A percentile compares a stretch with the other conserved stretches of the same genome.
Evolutionary conservation across 2,888 invertebrate genomes (phyloP).

Genomic region (Terebella lapidaria): DNA sequence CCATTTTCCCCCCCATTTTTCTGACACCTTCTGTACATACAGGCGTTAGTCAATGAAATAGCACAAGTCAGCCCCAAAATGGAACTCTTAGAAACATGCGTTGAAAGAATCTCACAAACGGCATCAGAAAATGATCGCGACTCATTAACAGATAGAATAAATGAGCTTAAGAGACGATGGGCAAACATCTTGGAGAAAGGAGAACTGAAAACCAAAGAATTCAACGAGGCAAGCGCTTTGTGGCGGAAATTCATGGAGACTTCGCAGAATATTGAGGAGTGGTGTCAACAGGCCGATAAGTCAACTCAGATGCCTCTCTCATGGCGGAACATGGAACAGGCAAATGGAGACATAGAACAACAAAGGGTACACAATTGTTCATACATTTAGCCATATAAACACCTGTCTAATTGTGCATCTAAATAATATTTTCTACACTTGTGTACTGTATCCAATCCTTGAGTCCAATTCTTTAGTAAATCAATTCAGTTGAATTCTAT

Average conservation of each 20-base stretch:
- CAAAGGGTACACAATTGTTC: neutral
- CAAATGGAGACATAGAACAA: conserved; percentile 19
- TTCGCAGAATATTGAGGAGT: conserved; percentile 29
- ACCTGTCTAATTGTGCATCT: no score
- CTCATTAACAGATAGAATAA: neutral
- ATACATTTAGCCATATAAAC: no score
- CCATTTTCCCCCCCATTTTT: no score
- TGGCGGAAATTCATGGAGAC: conserved; percentile 31
- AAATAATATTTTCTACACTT: no score
- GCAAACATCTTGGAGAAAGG: conserved; percentile 31
- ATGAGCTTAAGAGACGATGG: conserved; percentile 24
- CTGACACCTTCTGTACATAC: no score
- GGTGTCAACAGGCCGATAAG: conserved; percentile 31
- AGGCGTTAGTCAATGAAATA: neutral
- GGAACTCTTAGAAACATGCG: neutral
- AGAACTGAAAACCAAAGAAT: conserved; percentile 31
- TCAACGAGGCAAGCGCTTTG: conserved; percentile 35
- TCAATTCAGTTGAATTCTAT: no score
- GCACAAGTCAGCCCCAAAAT: neutral
- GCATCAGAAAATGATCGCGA: neutral
- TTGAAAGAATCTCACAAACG: neutral
- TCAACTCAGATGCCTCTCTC: conserved; percentile 26
- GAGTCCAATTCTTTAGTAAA: no score
- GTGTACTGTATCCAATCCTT: no score
- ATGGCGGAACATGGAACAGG: conserved; percentile 31